Percentiles rank a stretch among this genome's conserved stretches.
Conservation (phyloP, 1,140 invertebrate genomes). For the Oryctes rhinoceros region DNA sequence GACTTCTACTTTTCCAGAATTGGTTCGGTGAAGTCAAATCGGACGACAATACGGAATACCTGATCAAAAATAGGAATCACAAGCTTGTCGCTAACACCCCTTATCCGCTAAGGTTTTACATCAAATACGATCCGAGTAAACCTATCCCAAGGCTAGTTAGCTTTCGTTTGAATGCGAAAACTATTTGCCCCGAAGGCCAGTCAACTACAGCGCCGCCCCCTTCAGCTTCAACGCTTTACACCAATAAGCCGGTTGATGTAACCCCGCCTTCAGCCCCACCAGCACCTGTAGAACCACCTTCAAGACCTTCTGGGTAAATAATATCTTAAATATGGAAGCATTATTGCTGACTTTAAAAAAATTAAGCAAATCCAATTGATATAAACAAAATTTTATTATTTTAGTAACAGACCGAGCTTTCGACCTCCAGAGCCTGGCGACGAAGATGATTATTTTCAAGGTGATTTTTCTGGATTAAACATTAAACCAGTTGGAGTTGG, state of each 20-base stretch:
- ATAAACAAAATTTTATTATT: conserved; percentile 23
- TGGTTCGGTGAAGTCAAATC: conserved; percentile 59
- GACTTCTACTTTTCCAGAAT: conserved; percentile 53
- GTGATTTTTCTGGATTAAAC: conserved; percentile 48
- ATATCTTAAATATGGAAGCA: neutral
- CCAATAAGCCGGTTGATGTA: conserved; percentile 40
- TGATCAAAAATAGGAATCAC: conserved; percentile 56
- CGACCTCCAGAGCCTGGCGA: conserved; percentile 38
- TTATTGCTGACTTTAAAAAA: too few species aligned
- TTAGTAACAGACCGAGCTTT: conserved; percentile 13
- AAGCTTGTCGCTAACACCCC: conserved; percentile 52
- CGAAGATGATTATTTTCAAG: conserved; percentile 55
- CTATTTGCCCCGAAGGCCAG: conserved; percentile 53
- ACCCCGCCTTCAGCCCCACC: neutral
- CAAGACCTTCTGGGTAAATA: conserved; percentile 38
- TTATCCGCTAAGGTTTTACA: conserved; percentile 55
- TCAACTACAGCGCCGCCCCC: conserved; percentile 49
- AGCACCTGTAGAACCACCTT: neutral
- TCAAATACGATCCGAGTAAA: conserved; percentile 55
- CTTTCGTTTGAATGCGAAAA: conserved; percentile 55
- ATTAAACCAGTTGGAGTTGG: conserved; percentile 10
- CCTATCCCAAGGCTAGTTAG: conserved; percentile 50
- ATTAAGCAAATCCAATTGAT: too few species aligned
- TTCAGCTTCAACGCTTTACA: conserved; percentile 47
- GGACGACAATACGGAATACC: conserved; percentile 56